Conservation (phyloP, 2,888 invertebrate species). For the Scaptomyza flava region DNA sequence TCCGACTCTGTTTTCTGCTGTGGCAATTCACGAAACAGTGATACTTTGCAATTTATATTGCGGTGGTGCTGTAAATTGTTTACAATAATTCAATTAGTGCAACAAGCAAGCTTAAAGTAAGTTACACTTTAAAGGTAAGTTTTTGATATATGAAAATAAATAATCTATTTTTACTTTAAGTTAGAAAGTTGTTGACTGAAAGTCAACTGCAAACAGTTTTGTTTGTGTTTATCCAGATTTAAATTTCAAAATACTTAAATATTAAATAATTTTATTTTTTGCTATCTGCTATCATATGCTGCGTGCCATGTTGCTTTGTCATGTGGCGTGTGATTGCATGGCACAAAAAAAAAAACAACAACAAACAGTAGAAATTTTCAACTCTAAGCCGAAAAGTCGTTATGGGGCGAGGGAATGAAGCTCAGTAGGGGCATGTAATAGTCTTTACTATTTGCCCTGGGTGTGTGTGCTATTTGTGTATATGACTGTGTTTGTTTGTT, state of each 20-base stretch:
- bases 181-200: background rate
- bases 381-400: background rate
- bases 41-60: conserved; percentile 2
- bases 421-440: conserved; percentile 40
- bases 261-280: conserved; percentile 19
- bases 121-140: background rate
- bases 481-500: conserved; percentile 24
- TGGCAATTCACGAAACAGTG: background rate
- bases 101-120: background rate
- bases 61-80: background rate
- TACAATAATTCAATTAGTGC: conserved; percentile 7
- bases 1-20: background rate
- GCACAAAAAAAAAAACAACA: conserved; percentile 4
- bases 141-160: background rate
- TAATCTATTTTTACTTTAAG: background rate
- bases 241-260: background rate
- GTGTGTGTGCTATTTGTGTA: conserved; percentile 37
- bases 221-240: background rate
- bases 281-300: conserved; percentile 4
- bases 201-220: background rate
- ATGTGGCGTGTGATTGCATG: conserved; percentile 30
- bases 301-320: conserved; percentile 28
- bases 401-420: background rate
- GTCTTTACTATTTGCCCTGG: conserved; percentile 47
- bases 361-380: conserved; percentile 1